A percentile compares a stretch with the other conserved stretches of the same genome.
Evolutionary conservation across 1,140 invertebrate species (phyloP).

Genomic region (Probaryconus sp.): DNA sequence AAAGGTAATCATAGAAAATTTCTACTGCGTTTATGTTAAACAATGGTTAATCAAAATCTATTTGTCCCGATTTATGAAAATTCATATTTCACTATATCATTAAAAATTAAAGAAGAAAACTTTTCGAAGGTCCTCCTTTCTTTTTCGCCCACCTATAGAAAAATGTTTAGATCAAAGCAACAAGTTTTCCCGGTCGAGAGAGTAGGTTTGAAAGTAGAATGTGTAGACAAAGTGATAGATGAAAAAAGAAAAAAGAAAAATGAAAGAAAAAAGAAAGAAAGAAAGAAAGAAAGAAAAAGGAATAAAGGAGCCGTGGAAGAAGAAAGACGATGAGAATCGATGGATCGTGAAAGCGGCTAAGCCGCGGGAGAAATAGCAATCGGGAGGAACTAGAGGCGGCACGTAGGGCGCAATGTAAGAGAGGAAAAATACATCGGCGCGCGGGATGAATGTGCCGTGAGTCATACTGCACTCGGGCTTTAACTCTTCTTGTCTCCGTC

Average conservation of each 20-base stretch:
- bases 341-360: slow-evolving; percentile 48
- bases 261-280: neutral
- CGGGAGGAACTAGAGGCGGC: slow-evolving; percentile 14
- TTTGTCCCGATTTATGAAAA: too few species aligned
- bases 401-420: slow-evolving; percentile 56
- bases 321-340: slow-evolving; percentile 29
- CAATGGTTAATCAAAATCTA: too few species aligned
- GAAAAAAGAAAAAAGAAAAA: neutral
- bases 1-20: too few species aligned
- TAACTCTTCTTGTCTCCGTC: slow-evolving; percentile 52
- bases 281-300: neutral
- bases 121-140: too few species aligned
- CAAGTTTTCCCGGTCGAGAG: too few species aligned
- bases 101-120: too few species aligned
- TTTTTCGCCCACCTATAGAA: too few species aligned
- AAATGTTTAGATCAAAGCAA: too few species aligned
- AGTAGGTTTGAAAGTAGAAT: slow-evolving; percentile 13
- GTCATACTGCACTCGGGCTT: slow-evolving; percentile 57
- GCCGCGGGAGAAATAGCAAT: slow-evolving; percentile 43
- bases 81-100: too few species aligned
- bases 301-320: neutral
- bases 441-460: slow-evolving; percentile 63
- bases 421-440: slow-evolving; percentile 60
- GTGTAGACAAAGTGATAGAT: neutral
- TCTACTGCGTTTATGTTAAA: too few species aligned